phyloP scores from a whole-genome alignment of 2,113 vertebrate species.

The Cacatua alba region DNA sequence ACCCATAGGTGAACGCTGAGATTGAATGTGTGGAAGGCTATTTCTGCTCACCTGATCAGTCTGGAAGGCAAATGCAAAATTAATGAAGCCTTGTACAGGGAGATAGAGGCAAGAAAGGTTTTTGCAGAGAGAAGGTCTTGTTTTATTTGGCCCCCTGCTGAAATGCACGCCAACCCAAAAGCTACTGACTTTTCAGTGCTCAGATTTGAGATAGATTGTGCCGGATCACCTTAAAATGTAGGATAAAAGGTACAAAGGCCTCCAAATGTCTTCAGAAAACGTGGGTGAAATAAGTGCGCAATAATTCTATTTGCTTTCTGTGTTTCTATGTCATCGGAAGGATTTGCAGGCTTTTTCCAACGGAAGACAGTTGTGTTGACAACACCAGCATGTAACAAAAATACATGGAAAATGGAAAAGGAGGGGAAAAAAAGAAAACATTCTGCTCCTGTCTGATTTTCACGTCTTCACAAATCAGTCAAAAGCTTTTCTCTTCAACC shows the following conservation, averaged over 20 bases:
- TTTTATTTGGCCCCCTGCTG: neutral
- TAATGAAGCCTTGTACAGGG: neutral
- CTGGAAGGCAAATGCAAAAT: slow-evolving; percentile 5
- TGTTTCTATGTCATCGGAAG: neutral
- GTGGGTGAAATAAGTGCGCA: neutral
- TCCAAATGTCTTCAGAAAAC: neutral
- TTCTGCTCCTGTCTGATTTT: neutral
- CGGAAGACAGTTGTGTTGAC: neutral
- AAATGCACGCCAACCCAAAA: neutral
- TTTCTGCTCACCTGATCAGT: neutral
- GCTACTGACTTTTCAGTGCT: neutral
- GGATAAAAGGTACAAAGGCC: neutral
- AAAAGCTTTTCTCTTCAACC: slow-evolving; percentile 6
- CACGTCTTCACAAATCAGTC: neutral
- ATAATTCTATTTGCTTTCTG: neutral
- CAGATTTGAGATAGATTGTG: neutral
- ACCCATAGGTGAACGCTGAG: neutral
- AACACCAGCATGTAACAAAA: neutral
- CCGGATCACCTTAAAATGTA: neutral
- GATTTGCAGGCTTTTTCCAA: neutral
- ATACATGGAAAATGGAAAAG: neutral
- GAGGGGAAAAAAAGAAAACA: neutral
- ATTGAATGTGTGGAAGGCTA: neutral
- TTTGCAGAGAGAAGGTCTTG: neutral
- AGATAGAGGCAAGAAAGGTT: neutral